Percentiles rank a stretch among this genome's conserved stretches.
Evolutionary conservation across 2,888 invertebrate species (phyloP).

Genomic region (Parnassius glacialis): DNA sequence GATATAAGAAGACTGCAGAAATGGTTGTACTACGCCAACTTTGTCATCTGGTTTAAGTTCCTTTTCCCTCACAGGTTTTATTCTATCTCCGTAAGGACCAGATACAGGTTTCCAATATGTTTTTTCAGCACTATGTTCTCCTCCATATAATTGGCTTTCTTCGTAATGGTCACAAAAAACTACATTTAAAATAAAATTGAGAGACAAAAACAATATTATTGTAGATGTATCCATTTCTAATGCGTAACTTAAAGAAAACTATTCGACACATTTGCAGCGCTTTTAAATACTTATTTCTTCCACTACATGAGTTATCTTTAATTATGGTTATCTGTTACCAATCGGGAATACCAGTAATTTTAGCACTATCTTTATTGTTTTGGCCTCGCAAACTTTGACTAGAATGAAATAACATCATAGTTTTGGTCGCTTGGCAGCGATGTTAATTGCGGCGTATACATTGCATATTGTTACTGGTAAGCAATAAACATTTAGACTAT

Average conservation of each 20-base stretch:
- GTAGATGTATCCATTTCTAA: neutral
- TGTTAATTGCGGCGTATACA: constrained; percentile 1
- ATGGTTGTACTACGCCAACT: constrained; percentile 40
- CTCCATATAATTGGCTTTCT: constrained; percentile 6
- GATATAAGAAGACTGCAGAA: constrained; percentile 33
- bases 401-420: neutral
- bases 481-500: no score
- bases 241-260: constrained; percentile 1
- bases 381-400: constrained; percentile 2
- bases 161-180: neutral
- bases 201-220: neutral
- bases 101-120: constrained; percentile 10
- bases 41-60: constrained; percentile 49
- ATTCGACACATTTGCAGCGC: neutral
- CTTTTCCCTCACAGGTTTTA: constrained; percentile 28
- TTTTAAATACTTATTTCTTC: constrained; percentile 10
- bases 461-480: neutral
- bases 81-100: constrained; percentile 2
- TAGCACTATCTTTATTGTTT: constrained; percentile 17
- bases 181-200: neutral
- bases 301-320: neutral
- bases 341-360: constrained; percentile 15
- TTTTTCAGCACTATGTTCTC: constrained; percentile 1
- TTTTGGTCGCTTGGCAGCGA: neutral
- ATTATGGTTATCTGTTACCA: constrained; percentile 14